Base-by-base conservation (phyloP, 2,797 vertebrate genomes). In the Arrhamphus sclerolepis region DNA sequence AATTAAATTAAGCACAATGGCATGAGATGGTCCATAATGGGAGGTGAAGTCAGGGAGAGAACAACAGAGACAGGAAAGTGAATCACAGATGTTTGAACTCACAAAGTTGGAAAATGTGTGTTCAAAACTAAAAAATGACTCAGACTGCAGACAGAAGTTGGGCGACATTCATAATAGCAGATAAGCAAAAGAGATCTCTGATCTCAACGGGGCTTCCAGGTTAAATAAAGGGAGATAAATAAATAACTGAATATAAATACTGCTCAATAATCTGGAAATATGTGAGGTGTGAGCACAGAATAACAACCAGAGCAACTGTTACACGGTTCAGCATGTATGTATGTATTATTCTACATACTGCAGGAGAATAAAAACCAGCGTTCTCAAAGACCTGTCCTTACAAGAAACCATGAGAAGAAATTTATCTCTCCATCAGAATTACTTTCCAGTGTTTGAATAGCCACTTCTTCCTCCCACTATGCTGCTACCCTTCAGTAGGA, bases 1-100 rank as follows among this genome's bases (percentile, higher is more conserved):
- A n/a, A n/a, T n/a, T 67, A 13, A 91, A 70, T 42, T 86, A 74
- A 44, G 80, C 66, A 92, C 82, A 83, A 66, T 76, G 75, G 47
- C 65, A 60, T 77, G 71, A 87, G 74, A 86, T 29, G 59, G 83
- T 78, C 58, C 83, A 80, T 21, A 70, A 81, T 51, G 39, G 51
- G 53, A 57, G 64, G 66, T 22, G 71, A 46, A 80, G 41, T 76
- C 16, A 26, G 55, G 51, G 46, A 79, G 66, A 66, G 69, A 71
- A 4, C 63, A 61, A 72, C 57, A 82, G 57, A 70, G 17, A 75
- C 54, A 66, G 67, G 65, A 71, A 81, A 78, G 66, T 82, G 71
- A 86, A 50, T 84, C 58, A 86, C 48, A 68, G 18, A 19, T 11
- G 21, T 40, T 68, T 65, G 62, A 24, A 66, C 65, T 50, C 55